A percentile compares a stretch with the other conserved stretches of the same genome.
Conservation (phyloP, 2,888 invertebrate species). For the Silvanus unidentatus region DNA sequence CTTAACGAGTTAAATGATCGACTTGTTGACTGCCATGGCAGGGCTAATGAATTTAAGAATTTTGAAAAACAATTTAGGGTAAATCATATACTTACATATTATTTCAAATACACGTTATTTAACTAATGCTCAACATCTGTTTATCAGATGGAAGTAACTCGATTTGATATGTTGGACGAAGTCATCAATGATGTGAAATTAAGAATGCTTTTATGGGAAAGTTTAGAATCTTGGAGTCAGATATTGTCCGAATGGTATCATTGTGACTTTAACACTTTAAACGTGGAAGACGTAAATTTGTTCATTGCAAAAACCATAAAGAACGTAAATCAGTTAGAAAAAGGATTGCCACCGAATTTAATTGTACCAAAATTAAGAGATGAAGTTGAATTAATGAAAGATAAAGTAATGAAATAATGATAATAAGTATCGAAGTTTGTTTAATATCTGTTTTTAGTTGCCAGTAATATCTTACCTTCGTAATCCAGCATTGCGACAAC, state of each 20-base stretch:
- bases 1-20: constrained; percentile 60
- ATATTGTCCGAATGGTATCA: constrained; percentile 61
- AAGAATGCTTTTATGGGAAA: constrained; percentile 74
- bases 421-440: constrained; percentile 3
- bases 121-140: neutral
- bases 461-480: constrained; percentile 75
- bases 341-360: constrained; percentile 74
- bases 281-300: constrained; percentile 66
- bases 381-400: constrained; percentile 72
- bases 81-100: constrained; percentile 15
- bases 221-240: constrained; percentile 68
- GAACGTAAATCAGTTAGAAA: constrained; percentile 72
- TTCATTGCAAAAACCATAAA: constrained; percentile 62
- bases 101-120: no score
- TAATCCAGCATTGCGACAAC: constrained; percentile 68
- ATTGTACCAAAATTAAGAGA: constrained; percentile 71
- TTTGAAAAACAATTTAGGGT: constrained; percentile 85
- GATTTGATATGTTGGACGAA: constrained; percentile 75
- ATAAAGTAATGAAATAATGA: constrained; percentile 53
- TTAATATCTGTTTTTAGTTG: constrained; percentile 44
- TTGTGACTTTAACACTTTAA: constrained; percentile 57
- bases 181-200: constrained; percentile 74
- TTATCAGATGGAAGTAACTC: constrained; percentile 69
- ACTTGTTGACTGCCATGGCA: constrained; percentile 58
- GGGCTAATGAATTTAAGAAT: constrained; percentile 67